These are phyloP conservation scores for Oreotrochilus melanogaster DNA, from an alignment of 2,113 vertebrate species.

Conservation along the genomic window DNA sequence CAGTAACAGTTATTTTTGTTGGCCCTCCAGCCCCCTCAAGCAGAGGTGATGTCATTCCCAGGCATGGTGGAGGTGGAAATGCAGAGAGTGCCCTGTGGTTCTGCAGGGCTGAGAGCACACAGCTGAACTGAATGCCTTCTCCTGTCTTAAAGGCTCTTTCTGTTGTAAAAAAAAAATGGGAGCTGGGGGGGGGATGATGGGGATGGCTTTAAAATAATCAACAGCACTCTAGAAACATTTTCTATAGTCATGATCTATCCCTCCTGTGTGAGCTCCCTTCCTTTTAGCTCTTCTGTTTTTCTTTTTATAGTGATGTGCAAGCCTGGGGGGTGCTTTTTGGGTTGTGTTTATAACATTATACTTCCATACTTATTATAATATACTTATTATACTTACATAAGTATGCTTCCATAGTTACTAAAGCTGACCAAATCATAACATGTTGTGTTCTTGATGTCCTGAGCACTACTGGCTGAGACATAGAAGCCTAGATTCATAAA, in stretches of 20 bases:
- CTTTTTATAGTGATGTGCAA: neutral
- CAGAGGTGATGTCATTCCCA: conserved; percentile 78
- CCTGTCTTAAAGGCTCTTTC: conserved; percentile 41
- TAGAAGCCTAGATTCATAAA: no score
- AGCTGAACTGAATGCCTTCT: conserved; percentile 54
- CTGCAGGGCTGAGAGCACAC: conserved; percentile 18
- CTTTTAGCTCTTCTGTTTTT: neutral
- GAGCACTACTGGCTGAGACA: neutral
- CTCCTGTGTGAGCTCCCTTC: neutral
- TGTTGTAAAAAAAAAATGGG: neutral
- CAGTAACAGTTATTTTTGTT: conserved; percentile 80
- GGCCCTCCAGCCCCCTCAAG: conserved; percentile 58
- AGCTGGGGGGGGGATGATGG: neutral
- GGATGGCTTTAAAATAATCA: neutral
- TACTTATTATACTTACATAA: no score
- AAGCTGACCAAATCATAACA: neutral
- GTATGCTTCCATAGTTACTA: neutral
- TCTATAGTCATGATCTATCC: neutral
- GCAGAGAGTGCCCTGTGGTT: conserved; percentile 76
- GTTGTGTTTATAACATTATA: neutral
- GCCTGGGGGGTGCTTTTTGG: neutral
- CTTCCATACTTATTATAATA: neutral
- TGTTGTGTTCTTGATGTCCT: neutral
- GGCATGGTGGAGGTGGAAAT: conserved; percentile 42
- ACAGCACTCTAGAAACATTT: neutral